phyloP scores from a whole-genome alignment of 2,888 invertebrate genomes.

The Pemphredon lugubris region DNA sequence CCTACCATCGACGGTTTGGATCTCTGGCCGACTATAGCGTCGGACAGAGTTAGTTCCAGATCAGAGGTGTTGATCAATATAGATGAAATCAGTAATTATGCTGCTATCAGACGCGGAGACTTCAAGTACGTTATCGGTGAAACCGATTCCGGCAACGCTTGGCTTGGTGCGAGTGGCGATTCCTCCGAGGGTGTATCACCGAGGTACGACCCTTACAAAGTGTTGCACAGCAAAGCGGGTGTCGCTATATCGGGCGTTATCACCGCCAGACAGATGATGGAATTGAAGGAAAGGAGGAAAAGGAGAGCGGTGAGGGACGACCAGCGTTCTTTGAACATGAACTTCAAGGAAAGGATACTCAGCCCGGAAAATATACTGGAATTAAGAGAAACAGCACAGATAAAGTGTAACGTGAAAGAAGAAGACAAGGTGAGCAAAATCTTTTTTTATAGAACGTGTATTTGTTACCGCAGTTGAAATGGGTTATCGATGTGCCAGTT shows the following conservation, averaged over 20 bases:
- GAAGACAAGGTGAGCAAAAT: slow-evolving; percentile 55
- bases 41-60: slow-evolving; percentile 81
- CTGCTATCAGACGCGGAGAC: slow-evolving; percentile 84
- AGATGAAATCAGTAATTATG: slow-evolving; percentile 83
- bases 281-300: slow-evolving; percentile 70
- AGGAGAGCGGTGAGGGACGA: slow-evolving; percentile 29
- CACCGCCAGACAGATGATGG: slow-evolving; percentile 81
- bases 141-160: slow-evolving; percentile 70
- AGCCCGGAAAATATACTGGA: slow-evolving; percentile 56
- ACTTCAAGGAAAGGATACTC: slow-evolving; percentile 32
- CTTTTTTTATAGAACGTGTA: neutral
- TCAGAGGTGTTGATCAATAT: slow-evolving; percentile 84
- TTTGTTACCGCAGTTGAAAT: too few species aligned
- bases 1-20: slow-evolving; percentile 83
- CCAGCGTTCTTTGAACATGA: neutral
- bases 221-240: slow-evolving; percentile 81
- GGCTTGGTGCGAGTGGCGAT: slow-evolving; percentile 81
- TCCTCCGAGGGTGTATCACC: slow-evolving; percentile 70
- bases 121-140: slow-evolving; percentile 86
- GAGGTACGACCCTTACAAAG: slow-evolving; percentile 79
- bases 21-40: slow-evolving; percentile 82
- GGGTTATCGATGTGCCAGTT: too few species aligned
- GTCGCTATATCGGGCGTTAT: slow-evolving; percentile 81
- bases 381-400: slow-evolving; percentile 67
- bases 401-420: slow-evolving; percentile 68